Base-by-base conservation (phyloP, 1,140 invertebrate genomes). In the Rhopalosiphum padi region DNA sequence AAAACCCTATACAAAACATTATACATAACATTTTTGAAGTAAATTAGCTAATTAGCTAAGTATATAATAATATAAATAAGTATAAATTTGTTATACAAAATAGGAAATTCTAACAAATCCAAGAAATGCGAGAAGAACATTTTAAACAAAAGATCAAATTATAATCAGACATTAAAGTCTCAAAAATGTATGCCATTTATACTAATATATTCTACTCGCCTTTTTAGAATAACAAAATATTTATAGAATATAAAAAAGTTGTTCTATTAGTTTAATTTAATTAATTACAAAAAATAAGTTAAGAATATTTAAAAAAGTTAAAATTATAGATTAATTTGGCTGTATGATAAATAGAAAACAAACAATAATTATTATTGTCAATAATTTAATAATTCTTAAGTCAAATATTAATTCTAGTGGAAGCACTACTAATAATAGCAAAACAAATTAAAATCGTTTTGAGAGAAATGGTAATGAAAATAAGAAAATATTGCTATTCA, bases 241-340 rank as follows among this genome's bases (percentile, higher is more conserved):
- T 15, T 5, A n/a, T 6, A n/a, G 11, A 77, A 77, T n/a, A 77
- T 77, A n/a, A 77, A 15, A 77, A 77, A n/a, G 60, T 68, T n/a
- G 60, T 68, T 68, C 30, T 68, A 30, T n/a, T n/a, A 77, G n/a
- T 18, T 51, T 51, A 51, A 51, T 51, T 51, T 51, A 51, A 15
- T 51, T 77, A 18, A 18, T 30, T n/a, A n/a, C 60, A 2, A 77
- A 77, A 77, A 18, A 0, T n/a, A 77, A 77, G 30, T 35, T n/a
- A n/a, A 77, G 60, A 77, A 77, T 77, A 77, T n/a, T 68, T 77
- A 77, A 77, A 77, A 68, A 77, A n/a, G 60, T n/a, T 68, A 68
- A 68, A 68, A 68, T 30, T 68, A 68, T 68, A 68, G n/a, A 7
- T 35, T 82, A 82, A 37, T 37, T 82, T 82, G 18, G 77, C 6